Base-by-base conservation (phyloP, 2,888 invertebrate genomes). In the Dioctria rufipes region DNA sequence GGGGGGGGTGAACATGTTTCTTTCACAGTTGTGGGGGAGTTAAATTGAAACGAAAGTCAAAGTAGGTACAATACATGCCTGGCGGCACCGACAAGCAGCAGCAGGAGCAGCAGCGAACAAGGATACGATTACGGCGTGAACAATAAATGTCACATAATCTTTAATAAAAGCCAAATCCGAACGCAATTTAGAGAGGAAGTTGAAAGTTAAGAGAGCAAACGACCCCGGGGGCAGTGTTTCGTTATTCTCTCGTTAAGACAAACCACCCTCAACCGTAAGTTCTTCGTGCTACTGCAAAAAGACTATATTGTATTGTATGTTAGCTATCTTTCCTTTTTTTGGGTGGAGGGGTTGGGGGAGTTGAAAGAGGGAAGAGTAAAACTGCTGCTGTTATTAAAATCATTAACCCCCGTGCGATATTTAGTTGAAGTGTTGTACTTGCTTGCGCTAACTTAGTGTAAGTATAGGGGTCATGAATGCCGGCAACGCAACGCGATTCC, bases 121-220 rank as follows among this genome's bases (percentile, higher is more conserved):
- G 83, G 81, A 71, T 78, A 80, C 84, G 86, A 87, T 87, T 87
- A 87, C 86, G 87, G 87, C 87, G 87, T 87, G 86, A 87, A 87
- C 87, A 88, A 88, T 88, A 89, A 88, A 88, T 88, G 89, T 88
- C 89, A 88, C 87, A 83, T 88, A 88, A 88, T 87, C 87, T 87
- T 86, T 87, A 87, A 88, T 85, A 85, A 84, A 85, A 86, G 85
- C 86, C 85, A 86, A 86, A 86, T 85, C 83, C 82, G 83, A 83
- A 82, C 84, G 80, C 84, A 84, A 80, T 80, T 80, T 80, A 69
- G 40, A 39, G 40, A 79, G 79, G 60, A 79, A 69, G 61, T 71
- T 67, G 43, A 66, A 69, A 60, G 60, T 66, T 78, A 51, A 51
- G 65, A 61, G 25, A 66, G 40, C 46, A 66, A 60, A 9, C 54